phyloP scores from a whole-genome alignment of 2,113 vertebrate species.

The Rhodinocichla rosea region DNA sequence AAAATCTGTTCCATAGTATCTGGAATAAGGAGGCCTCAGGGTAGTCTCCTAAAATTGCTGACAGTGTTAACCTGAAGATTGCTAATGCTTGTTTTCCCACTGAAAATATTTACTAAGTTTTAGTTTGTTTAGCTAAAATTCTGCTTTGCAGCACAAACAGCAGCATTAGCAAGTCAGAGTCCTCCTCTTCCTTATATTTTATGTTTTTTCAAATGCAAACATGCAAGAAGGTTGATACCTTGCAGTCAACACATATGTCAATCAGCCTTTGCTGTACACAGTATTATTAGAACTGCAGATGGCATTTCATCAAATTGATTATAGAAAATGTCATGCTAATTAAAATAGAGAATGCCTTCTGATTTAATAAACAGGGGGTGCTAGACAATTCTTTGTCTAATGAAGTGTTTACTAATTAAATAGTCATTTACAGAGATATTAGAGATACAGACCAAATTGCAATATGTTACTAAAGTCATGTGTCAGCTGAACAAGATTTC shows the following conservation, averaged over 20 bases:
- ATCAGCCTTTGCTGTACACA: conserved; percentile 2
- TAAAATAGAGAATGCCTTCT: conserved; percentile 48
- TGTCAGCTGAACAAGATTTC: neutral
- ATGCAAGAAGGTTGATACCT: neutral
- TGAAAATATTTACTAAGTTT: neutral
- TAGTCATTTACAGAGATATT: conserved; percentile 34
- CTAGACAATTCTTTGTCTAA: conserved; percentile 57
- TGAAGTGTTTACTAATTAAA: conserved; percentile 53
- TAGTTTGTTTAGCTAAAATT: neutral
- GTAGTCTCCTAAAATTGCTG: neutral
- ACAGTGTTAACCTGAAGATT: neutral
- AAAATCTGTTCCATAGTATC: neutral
- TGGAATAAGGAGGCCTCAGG: neutral
- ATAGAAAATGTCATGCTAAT: conserved; percentile 50
- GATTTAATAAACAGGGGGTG: conserved; percentile 49
- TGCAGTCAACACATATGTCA: neutral
- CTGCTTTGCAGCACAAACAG: neutral
- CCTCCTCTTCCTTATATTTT: neutral
- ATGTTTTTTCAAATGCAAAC: neutral
- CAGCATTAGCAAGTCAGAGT: neutral
- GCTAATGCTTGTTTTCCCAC: neutral
- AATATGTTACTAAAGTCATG: neutral
- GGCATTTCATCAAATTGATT: conserved; percentile 39
- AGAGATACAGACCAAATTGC: conserved; percentile 17
- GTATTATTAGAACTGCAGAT: conserved; percentile 29